Conservation (phyloP, 2,113 vertebrate genomes). For the Pimephales promelas region DNA sequence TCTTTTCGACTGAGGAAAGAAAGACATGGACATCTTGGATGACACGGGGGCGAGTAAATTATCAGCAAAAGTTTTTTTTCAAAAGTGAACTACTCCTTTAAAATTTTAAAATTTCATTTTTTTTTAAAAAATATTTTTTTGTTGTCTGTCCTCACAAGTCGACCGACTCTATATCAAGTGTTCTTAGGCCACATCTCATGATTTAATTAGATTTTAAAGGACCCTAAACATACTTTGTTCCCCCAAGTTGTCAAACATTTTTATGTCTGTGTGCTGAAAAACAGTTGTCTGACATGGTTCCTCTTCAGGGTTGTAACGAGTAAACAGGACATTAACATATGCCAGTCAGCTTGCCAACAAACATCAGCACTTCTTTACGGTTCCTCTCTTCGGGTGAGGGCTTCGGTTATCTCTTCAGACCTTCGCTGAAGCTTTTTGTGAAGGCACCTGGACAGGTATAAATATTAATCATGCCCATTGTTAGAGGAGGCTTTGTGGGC, state of each 20-base stretch:
- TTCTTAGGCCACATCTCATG: too few species aligned
- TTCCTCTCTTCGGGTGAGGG: not conserved
- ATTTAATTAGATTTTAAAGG: not conserved
- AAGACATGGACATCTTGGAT: too few species aligned
- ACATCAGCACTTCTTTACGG: conserved; percentile 12
- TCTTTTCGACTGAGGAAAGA: too few species aligned
- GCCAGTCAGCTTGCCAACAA: conserved; percentile 24
- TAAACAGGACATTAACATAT: conserved; percentile 38
- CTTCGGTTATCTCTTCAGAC: conserved; percentile 41
- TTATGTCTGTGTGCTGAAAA: not conserved
- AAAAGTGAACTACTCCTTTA: too few species aligned
- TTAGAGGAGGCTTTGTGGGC: conserved; percentile 46
- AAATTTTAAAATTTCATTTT: too few species aligned
- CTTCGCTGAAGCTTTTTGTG: conserved; percentile 15
- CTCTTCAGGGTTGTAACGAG: conserved; percentile 20
- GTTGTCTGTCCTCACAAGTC: too few species aligned
- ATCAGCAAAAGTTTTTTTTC: too few species aligned
- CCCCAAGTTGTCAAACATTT: not conserved
- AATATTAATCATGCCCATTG: conserved; percentile 61
- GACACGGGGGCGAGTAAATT: too few species aligned
- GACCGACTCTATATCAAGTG: too few species aligned
- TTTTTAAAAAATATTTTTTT: too few species aligned
- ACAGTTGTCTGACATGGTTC: not conserved
- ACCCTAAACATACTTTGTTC: not conserved
- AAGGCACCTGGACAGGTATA: conserved; percentile 52